Percentiles rank a stretch among this genome's conserved stretches.
These are phyloP conservation scores for Paelopatides confundens DNA, from an alignment of 53 echinoderm and acorn worm species.

Conservation along the genomic window DNA sequence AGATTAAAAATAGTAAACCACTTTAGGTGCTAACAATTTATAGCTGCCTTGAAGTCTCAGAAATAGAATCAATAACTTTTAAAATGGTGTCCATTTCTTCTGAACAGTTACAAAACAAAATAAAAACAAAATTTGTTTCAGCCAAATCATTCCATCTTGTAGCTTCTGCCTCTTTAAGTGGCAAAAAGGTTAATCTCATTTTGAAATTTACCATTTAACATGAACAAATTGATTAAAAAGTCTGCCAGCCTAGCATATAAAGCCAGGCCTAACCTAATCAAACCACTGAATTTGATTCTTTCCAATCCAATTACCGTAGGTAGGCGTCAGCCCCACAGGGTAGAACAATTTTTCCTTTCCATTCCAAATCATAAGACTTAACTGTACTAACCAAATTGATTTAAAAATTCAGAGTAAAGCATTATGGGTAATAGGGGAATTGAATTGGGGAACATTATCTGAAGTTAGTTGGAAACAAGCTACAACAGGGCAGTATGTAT, in stretches of 20 bases:
- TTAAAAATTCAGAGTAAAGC: slow-evolving; percentile 11
- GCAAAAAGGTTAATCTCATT: not conserved
- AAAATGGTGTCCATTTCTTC: too few relatives aligned
- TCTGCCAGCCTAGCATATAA: not conserved
- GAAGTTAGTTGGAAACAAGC: too few relatives aligned
- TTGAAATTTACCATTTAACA: not conserved
- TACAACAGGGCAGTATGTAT: too few relatives aligned
- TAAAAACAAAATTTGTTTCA: too few relatives aligned
- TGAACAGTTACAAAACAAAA: too few relatives aligned
- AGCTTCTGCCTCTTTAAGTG: not conserved
- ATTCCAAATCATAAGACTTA: slow-evolving; percentile 24
- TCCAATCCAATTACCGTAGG: slow-evolving; percentile 16
- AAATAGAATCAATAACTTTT: too few relatives aligned
- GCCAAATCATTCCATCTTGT: too few relatives aligned
- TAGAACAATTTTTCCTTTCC: not conserved
- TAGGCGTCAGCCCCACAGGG: slow-evolving; percentile 1
- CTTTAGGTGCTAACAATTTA: too few relatives aligned
- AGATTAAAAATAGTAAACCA: too few relatives aligned
- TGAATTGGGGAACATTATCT: not conserved
- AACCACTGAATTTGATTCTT: not conserved
- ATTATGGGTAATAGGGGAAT: not conserved
- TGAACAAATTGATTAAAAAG: slow-evolving; percentile 43
- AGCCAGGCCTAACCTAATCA: not conserved
- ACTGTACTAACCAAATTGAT: slow-evolving; percentile 14
- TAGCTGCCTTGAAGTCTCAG: too few relatives aligned